These are phyloP conservation scores for Lathronympha strigana DNA, from an alignment of 2,888 invertebrate genomes.

Conservation along the genomic window DNA sequence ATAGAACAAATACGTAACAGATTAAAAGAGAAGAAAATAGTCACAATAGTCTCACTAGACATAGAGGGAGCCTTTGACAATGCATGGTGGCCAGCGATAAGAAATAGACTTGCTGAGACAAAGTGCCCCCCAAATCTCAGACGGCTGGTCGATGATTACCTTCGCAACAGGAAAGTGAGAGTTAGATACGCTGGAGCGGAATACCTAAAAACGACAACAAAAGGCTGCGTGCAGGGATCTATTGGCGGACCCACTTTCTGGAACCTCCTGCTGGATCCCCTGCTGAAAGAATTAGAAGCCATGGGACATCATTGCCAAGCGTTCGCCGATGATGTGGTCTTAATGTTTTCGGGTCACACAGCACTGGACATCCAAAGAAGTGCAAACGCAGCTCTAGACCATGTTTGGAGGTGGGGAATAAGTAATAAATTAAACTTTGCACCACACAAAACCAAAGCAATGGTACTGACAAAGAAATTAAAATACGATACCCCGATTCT, in stretches of 20 bases:
- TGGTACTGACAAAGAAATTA: background rate
- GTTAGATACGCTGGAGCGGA: slow-evolving; percentile 1
- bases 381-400: background rate
- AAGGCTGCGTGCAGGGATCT: background rate
- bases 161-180: no score
- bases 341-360: background rate
- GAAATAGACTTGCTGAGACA: no score
- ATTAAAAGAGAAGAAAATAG: background rate
- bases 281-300: background rate
- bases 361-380: background rate
- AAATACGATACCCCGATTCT: background rate
- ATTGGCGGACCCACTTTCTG: background rate
- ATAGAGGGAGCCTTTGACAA: background rate
- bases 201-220: background rate
- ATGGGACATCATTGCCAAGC: background rate
- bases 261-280: background rate
- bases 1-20: background rate
- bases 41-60: background rate
- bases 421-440: background rate
- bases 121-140: no score
- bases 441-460: background rate
- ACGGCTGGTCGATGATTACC: no score
- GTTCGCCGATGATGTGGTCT: background rate
- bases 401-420: background rate
- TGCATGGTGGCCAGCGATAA: no score